These are phyloP conservation scores for Trissolcus basalis DNA, from an alignment of 1,140 invertebrate genomes.

Conservation along the genomic window DNA sequence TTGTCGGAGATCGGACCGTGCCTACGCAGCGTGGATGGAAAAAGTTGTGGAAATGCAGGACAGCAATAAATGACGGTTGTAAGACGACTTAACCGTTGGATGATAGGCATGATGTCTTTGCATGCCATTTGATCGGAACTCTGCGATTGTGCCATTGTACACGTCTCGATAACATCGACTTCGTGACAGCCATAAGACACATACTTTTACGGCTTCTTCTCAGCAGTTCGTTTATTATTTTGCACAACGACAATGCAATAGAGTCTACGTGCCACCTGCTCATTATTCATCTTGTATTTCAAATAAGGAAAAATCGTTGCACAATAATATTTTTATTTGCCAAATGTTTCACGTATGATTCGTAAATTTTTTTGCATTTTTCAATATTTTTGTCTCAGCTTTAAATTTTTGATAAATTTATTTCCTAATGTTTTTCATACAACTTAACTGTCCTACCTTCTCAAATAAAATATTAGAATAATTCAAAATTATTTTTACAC, in stretches of 20 bases:
- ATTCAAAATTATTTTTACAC: too few species aligned
- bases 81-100: slow-evolving; percentile 20
- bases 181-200: slow-evolving; percentile 31
- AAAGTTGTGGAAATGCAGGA: background rate
- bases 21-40: slow-evolving; percentile 29
- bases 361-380: too few species aligned
- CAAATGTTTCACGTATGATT: too few species aligned
- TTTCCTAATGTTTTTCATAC: too few species aligned
- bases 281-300: background rate
- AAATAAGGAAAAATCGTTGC: background rate
- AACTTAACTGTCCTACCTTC: too few species aligned
- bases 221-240: slow-evolving; percentile 21
- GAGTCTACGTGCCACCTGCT: slow-evolving; percentile 20
- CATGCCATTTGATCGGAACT: slow-evolving; percentile 6
- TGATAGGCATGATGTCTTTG: slow-evolving; percentile 29
- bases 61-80: slow-evolving; percentile 30
- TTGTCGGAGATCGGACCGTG: slow-evolving; percentile 25
- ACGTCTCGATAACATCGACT: slow-evolving; percentile 26
- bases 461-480: too few species aligned
- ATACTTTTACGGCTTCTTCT: slow-evolving; percentile 24
- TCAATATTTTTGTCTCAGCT: too few species aligned
- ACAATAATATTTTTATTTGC: too few species aligned
- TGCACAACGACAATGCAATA: background rate
- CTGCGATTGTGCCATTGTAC: slow-evolving; percentile 17
- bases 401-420: too few species aligned